A percentile compares a stretch with the other conserved stretches of the same genome.
These are phyloP conservation scores for Polyommatus iphigenia DNA, from an alignment of 2,888 invertebrate species.

Conservation along the genomic window DNA sequence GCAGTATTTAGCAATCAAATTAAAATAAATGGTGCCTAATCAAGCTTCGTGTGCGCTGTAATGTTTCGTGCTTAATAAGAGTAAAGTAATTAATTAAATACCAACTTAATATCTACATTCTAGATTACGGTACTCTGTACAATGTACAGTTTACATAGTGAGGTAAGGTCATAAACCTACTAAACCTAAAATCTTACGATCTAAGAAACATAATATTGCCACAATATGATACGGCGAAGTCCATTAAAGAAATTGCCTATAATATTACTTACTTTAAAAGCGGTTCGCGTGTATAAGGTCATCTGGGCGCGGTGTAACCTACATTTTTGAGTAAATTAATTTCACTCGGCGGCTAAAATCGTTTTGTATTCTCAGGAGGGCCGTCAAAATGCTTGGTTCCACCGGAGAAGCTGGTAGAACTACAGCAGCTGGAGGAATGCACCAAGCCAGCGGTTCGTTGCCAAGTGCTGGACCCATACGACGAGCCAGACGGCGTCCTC, in stretches of 20 bases:
- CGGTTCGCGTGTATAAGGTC: conserved; percentile 32
- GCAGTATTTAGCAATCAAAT: background rate
- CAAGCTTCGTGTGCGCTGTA: background rate
- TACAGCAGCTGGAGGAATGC: conserved; percentile 55
- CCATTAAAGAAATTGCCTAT: conserved; percentile 31
- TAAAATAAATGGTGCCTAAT: background rate
- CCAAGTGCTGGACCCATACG: conserved; percentile 85
- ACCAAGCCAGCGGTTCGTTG: conserved; percentile 86
- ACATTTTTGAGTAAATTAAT: conserved; percentile 31
- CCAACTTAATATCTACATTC: background rate
- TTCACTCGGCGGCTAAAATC: background rate
- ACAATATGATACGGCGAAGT: conserved; percentile 20
- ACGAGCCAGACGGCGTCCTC: conserved; percentile 82
- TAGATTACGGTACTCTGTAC: background rate
- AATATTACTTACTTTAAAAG: conserved; percentile 32
- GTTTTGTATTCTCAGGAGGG: conserved; percentile 50
- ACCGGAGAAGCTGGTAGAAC: conserved; percentile 61
- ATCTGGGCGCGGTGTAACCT: conserved; percentile 30
- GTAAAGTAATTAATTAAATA: background rate
- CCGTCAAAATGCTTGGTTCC: conserved; percentile 82
- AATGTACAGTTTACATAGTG: background rate
- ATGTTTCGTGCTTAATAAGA: conserved; percentile 2
- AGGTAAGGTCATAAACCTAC: background rate
- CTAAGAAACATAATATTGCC: conserved; percentile 25
- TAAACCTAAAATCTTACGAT: conserved; percentile 3